Base-by-base conservation (phyloP, 2,797 vertebrate genomes). In the Trachurus trachurus region DNA sequence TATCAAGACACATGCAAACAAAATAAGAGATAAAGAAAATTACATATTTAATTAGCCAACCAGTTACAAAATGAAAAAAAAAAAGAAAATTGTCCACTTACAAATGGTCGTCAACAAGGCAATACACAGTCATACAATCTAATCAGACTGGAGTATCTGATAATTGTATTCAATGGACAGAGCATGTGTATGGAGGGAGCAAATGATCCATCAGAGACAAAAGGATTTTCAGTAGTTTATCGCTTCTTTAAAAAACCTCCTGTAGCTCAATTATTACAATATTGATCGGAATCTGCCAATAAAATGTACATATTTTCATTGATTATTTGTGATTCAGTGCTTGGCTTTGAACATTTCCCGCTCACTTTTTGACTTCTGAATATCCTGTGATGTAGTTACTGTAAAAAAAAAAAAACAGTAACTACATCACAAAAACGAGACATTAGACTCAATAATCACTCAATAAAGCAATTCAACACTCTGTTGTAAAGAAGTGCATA, bases 1-100 rank as follows among this genome's bases (percentile, higher is more conserved):
- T 88, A 94, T 93, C 93, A 92, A 93, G 95, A 93, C 92, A 94
- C 97, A 97, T 97, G 97, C 97, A 98, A 93, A 91, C 69, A 56
- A 92, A 94, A 90, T 70, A 78, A 92, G 86, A 90, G 85, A 87
- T 70, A 91, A 92, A 90, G 60, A 94, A 96, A 92, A 86, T 74
- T 21, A 81, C 78, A 80, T 62, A 71, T 91, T 88, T 74, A 61
- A 90, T 87, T 68, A 68, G 77, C 78, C 59, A 82, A 78, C 63
- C 47, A 53, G 53, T 66, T 82, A 66, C 53, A 82, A 88, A 87
- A 88, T 29, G 19, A 87, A 80, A 81, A 17, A 66, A 83, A 84
- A 91, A 66, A 66, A 83, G 83, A 91, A 66, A 73, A 76, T 74
- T 45, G 34, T 78, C 76, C 68, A 81, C 69, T 61, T 86, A 82